A percentile compares a stretch with the other conserved stretches of the same genome.
phyloP scores from a whole-genome alignment of 2,113 vertebrate species.

The Ascaphus truei region DNA sequence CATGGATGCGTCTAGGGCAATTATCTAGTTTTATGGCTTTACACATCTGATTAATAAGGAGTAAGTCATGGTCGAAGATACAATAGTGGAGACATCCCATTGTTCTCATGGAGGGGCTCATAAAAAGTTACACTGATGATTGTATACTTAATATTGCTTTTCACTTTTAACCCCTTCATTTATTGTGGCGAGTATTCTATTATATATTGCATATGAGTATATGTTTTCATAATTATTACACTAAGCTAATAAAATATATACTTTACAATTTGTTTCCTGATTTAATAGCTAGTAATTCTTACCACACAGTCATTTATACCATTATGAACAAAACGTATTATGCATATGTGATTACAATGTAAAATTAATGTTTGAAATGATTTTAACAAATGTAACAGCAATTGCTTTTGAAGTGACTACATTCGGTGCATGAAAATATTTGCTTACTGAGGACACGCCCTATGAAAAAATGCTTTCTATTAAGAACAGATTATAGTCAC shows the following conservation, averaged over 20 bases:
- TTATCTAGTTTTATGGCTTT: conserved; percentile 22
- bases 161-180: too few relatives aligned
- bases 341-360: too few relatives aligned
- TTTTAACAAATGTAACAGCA: background rate
- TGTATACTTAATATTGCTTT: background rate
- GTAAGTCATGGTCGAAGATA: conserved; percentile 14
- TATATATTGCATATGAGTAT: too few relatives aligned
- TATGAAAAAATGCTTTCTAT: conserved; percentile 1
- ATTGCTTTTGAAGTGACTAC: conserved; percentile 1
- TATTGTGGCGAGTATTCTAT: too few relatives aligned
- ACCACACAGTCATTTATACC: too few relatives aligned
- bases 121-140: conserved; percentile 9
- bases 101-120: background rate
- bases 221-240: too few relatives aligned
- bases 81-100: background rate
- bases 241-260: too few relatives aligned
- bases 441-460: background rate
- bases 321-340: too few relatives aligned
- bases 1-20: conserved; percentile 6
- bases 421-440: conserved; percentile 5
- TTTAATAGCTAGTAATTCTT: too few relatives aligned
- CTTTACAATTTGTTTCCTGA: too few relatives aligned
- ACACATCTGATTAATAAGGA: conserved; percentile 22
- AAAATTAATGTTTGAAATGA: too few relatives aligned
- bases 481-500: background rate